Evolutionary conservation across 1,140 invertebrate genomes (phyloP), one percentile per base, ranked within the genome.

Genomic region (Thereuonema tuberculata): DNA sequence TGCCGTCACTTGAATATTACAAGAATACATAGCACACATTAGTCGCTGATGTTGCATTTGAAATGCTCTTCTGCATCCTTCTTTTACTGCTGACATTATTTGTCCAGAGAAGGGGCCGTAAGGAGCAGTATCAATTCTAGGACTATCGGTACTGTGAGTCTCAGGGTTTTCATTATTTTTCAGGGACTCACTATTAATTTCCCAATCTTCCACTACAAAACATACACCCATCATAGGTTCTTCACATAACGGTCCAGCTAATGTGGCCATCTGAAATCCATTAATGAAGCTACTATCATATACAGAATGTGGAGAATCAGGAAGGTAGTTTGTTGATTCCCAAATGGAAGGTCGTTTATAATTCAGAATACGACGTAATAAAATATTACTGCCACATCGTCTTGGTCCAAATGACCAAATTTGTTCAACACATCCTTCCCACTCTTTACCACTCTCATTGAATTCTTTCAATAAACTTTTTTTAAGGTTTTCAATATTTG

Each of bases 11-110:
- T 90, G 82, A 62, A 99, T 93, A 66, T 82, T 86, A 74, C 93
- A 98, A 31, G 83, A 87, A 71, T 97, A 99, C 92, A 98, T 98
- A 0, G 96, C 93, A 14, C 87, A 88, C 76, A 98, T 90, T 2
- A 99, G 71, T 60, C 96, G 78, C 69, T 93, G 91, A 2, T 89
- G 84, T 70, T 93, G 88, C 29, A 82, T 81, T 71, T 92, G 89
- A 67, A 98, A 93, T 0, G 90, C 85, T 71, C 83, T 85, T 48
- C 86, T 78, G 69, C 93, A 95, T 1, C 82, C 87, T 64, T 95
- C 91, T 72, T 93, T 94, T 23, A 89, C 82, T 20, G 84, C 81
- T 21, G 91, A 93, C 77, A 98, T 89, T 48, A 98, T 82, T 77
- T 96, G 93, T 59, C 93, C 93, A 49, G 80, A 81, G 46, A 81